phyloP scores from a whole-genome alignment of 2,888 invertebrate species.

The Hyposoter dolosus region DNA sequence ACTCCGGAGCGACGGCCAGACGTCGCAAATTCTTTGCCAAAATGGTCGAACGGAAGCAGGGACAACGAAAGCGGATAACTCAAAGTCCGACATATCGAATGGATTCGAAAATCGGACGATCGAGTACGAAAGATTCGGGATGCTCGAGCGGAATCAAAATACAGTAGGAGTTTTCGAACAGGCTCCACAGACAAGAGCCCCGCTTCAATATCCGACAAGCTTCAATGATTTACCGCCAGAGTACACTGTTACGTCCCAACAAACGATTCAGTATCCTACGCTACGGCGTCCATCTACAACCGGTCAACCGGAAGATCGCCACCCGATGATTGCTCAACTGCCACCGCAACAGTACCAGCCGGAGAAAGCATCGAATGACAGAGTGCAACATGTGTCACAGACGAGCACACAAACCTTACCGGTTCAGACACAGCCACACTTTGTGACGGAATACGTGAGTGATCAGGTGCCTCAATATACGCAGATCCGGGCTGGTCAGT shows the following conservation, averaged over 20 bases:
- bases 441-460: constrained; percentile 77
- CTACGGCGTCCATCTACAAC: constrained; percentile 75
- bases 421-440: constrained; percentile 81
- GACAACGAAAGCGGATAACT: constrained; percentile 68
- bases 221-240: constrained; percentile 54
- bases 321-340: constrained; percentile 75
- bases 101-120: constrained; percentile 80
- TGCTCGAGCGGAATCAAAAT: constrained; percentile 72
- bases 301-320: constrained; percentile 78
- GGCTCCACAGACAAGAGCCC: constrained; percentile 42
- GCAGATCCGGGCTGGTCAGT: constrained; percentile 79
- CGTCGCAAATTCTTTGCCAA: constrained; percentile 73
- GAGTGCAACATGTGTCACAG: constrained; percentile 80
- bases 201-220: constrained; percentile 57
- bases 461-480: constrained; percentile 77
- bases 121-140: constrained; percentile 77
- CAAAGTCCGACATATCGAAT: constrained; percentile 79
- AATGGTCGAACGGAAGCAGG: constrained; percentile 76
- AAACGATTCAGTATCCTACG: constrained; percentile 71
- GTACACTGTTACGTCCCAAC: constrained; percentile 47
- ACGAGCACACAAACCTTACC: constrained; percentile 80
- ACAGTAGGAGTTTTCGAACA: constrained; percentile 55
- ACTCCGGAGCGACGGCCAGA: constrained; percentile 75
- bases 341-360: constrained; percentile 77
- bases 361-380: constrained; percentile 76